Evolutionary conservation across 2,797 vertebrate genomes (phyloP), one percentile per base, ranked within the genome.

Genomic region (Epinephelus awoara): DNA sequence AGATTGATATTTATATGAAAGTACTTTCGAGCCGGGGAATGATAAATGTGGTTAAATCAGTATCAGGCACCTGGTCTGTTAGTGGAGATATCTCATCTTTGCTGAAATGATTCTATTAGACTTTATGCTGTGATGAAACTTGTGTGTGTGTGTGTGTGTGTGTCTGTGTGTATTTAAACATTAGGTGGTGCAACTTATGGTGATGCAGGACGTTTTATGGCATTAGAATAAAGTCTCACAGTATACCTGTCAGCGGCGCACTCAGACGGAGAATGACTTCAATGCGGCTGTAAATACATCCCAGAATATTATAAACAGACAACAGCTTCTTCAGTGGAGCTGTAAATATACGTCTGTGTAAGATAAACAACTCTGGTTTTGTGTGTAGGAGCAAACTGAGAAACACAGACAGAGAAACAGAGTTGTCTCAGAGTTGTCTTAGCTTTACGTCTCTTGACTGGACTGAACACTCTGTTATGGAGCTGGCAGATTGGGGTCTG

Each of bases 401-500:
- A 69, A 17, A 80, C 59, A 19, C 7, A 21, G 19, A 29, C 17
- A 44, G 58, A 62, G 14, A 72, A 21, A 67, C 9, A 18, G 40
- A 65, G 52, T 50, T 57, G 52, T 87, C 72, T 61, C 70, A 49
- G 51, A 55, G 62, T 75, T 72, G 46, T 72, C 15, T 79, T 12
- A 66, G 58, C 57, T 71, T 65, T 68, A 65, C 10, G 29, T 18
- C 74, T 74, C 64, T 74, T 27, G 72, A 75, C 64, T 82, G 61
- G 75, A 77, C 66, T 63, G 38, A 77, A 63, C 64, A 34, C 56
- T 72, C n/a, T 40, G 58, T 52, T 58, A 65, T 3, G 56, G 59
- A 57, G 54, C 40, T 77, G 62, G 67, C 73, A 83, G 70, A 83
- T 74, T 73, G 59, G 25, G 70, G 62, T 67, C 38, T 79, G 27